Conservation (phyloP, 2,888 invertebrate genomes). For the Mimumesa dahlbomi region DNA sequence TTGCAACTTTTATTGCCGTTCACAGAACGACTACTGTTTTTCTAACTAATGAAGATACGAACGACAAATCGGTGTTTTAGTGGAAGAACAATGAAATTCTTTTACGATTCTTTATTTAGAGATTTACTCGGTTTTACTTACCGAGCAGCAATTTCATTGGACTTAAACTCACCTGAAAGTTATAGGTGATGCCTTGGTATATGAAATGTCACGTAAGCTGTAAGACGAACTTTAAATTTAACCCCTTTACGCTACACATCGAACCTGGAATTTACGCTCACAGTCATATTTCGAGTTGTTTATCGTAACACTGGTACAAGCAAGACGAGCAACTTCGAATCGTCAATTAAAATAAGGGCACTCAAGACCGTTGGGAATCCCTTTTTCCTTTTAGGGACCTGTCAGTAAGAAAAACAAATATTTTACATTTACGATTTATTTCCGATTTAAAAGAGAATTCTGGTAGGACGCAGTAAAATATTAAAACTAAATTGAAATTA, state of each 20-base stretch:
- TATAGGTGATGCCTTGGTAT: neutral
- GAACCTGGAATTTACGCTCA: too few species aligned
- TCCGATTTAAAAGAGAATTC: too few species aligned
- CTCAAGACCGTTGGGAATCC: neutral
- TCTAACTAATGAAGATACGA: too few species aligned
- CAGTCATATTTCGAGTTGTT: neutral
- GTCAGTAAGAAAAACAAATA: too few species aligned
- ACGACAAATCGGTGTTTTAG: too few species aligned
- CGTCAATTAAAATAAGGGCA: neutral
- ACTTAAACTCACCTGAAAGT: conserved; percentile 11
- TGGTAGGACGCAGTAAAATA: too few species aligned
- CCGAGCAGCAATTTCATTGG: conserved; percentile 4
- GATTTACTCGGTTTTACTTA: neutral
- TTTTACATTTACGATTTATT: too few species aligned
- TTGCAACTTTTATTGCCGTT: too few species aligned
- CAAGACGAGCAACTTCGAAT: too few species aligned
- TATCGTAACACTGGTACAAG: neutral
- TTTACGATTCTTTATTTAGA: conserved; percentile 4
- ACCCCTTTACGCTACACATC: too few species aligned
- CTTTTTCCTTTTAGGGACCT: neutral
- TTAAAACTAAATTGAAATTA: too few species aligned
- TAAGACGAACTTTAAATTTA: neutral
- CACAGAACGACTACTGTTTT: too few species aligned
- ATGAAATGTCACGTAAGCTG: neutral
- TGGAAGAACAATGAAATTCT: neutral